Percentiles rank a stretch among this genome's conserved stretches.
These are phyloP conservation scores for Neotoma lepida DNA, from an alignment of 2,113 vertebrate species.

Conservation along the genomic window DNA sequence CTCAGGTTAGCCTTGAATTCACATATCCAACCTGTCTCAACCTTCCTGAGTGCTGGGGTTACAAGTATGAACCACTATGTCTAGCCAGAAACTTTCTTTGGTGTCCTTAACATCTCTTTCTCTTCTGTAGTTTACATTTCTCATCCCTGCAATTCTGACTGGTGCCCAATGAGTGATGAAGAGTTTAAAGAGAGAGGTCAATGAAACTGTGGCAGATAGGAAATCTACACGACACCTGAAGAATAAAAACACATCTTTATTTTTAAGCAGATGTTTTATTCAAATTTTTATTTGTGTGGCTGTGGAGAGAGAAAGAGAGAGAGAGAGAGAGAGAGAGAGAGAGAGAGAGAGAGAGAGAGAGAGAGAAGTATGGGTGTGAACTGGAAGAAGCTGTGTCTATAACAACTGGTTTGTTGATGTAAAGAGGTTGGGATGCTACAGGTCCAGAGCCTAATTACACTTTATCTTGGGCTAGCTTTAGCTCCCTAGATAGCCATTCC, in stretches of 20 bases:
- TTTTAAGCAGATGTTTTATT: slow-evolving; percentile 12
- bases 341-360: too few relatives aligned
- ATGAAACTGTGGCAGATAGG: not conserved
- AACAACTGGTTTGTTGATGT: not conserved
- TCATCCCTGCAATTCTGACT: not conserved
- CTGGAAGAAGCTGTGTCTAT: not conserved
- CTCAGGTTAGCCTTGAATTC: not conserved
- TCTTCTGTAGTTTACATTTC: not conserved
- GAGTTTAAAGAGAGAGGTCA: not conserved
- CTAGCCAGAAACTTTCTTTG: not conserved
- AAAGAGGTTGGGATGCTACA: not conserved
- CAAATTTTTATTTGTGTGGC: not conserved
- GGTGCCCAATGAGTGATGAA: not conserved
- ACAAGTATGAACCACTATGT: not conserved
- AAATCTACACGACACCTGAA: not conserved
- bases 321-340: too few relatives aligned
- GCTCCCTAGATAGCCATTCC: not conserved
- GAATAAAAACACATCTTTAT: not conserved
- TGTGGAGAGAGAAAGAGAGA: too few relatives aligned
- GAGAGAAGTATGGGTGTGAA: not conserved
- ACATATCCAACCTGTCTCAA: not conserved
- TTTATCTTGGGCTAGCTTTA: not conserved
- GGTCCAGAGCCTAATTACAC: not conserved
- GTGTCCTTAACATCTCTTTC: not conserved
- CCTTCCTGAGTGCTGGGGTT: not conserved